Evolutionary conservation across 35 echinoderm and acorn worm species (phyloP).

Genomic region (Patiria miniata): DNA sequence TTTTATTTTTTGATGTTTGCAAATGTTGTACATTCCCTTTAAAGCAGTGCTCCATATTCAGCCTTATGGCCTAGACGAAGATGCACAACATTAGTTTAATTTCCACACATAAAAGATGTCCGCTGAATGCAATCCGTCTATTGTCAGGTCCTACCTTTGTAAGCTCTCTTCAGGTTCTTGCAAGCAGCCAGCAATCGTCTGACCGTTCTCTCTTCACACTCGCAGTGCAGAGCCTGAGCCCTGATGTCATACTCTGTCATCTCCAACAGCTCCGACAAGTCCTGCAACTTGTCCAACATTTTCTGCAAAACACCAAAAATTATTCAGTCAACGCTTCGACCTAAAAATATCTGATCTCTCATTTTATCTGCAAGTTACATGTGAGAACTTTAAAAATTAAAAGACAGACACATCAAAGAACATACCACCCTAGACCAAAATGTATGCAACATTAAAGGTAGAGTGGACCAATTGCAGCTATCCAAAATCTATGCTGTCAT

Average conservation of each 20-base stretch:
- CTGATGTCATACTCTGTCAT: slow-evolving; percentile 41
- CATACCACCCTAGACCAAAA: too few relatives aligned
- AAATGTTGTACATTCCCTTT: too few relatives aligned
- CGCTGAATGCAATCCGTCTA: background rate
- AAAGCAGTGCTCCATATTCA: too few relatives aligned
- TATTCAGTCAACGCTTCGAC: background rate
- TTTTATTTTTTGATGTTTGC: too few relatives aligned
- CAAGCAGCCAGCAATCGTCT: slow-evolving; percentile 9
- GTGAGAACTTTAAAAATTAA: too few relatives aligned
- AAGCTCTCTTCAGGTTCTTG: slow-evolving; percentile 38
- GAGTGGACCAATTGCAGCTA: too few relatives aligned
- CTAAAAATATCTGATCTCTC: background rate
- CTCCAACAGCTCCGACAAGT: slow-evolving; percentile 29
- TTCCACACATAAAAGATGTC: background rate
- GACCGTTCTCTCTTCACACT: slow-evolving; percentile 31
- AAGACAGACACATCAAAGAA: too few relatives aligned
- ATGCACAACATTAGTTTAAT: too few relatives aligned
- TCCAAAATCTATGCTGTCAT: too few relatives aligned
- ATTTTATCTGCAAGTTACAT: background rate
- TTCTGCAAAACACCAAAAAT: slow-evolving; percentile 9
- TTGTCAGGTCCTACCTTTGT: slow-evolving; percentile 4
- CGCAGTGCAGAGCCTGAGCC: background rate
- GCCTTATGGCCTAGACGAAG: too few relatives aligned
- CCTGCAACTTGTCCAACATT: slow-evolving; percentile 10
- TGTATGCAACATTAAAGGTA: too few relatives aligned